Percentiles rank a stretch among this genome's conserved stretches.
Conservation (phyloP, 2,888 invertebrate genomes). For the Zhuqinia jingwanae region DNA sequence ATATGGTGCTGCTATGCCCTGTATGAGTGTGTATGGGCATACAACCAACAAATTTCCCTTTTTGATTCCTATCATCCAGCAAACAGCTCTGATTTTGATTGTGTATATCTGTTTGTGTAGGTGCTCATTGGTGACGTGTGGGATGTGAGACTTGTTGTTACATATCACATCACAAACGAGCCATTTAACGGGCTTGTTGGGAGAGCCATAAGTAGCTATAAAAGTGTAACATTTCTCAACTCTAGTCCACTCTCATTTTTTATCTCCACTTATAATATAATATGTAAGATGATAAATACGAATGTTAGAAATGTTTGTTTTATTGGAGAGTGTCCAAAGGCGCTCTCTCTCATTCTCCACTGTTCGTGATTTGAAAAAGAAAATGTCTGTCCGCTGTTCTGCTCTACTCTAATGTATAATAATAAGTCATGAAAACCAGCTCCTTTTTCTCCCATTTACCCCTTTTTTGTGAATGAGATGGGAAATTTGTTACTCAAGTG, state of each 20-base stretch:
- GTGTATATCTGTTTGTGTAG: not conserved
- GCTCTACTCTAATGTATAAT: too few relatives aligned
- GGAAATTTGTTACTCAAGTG: slow-evolving; percentile 13
- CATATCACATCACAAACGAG: not conserved
- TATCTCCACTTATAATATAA: slow-evolving; percentile 14
- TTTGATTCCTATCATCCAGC: not conserved
- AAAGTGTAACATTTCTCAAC: slow-evolving; percentile 48
- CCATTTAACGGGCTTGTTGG: not conserved
- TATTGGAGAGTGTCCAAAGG: slow-evolving; percentile 69
- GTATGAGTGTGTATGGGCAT: too few relatives aligned
- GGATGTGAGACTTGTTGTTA: too few relatives aligned
- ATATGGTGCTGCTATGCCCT: too few relatives aligned
- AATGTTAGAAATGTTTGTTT: slow-evolving; percentile 67
- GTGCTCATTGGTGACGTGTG: slow-evolving; percentile 2
- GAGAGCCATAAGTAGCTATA: slow-evolving; percentile 5
- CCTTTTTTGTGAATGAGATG: not conserved
- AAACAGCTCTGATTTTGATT: not conserved
- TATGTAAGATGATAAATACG: slow-evolving; percentile 56
- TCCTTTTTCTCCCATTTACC: slow-evolving; percentile 40
- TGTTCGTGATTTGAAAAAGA: too few relatives aligned
- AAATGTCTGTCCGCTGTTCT: not conserved
- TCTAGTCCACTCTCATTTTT: slow-evolving; percentile 4
- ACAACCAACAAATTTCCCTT: too few relatives aligned
- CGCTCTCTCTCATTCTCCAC: slow-evolving; percentile 8
- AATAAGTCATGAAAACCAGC: not conserved